Evolutionary conservation across 2,797 vertebrate genomes (phyloP).

Genomic region (Sebastes trivittatus): DNA sequence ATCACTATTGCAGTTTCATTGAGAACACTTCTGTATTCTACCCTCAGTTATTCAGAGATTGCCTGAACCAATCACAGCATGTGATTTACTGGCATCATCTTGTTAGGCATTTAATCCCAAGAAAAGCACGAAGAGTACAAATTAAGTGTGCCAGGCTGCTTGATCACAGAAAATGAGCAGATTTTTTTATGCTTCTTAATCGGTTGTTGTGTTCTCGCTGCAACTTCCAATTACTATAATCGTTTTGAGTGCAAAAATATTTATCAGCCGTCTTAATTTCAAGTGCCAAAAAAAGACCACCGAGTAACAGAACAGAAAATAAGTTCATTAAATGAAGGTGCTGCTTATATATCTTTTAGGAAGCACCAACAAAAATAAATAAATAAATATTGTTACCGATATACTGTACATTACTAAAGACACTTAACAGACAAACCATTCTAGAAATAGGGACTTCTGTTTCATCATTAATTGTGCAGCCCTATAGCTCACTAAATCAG

Average conservation of each 20-base stretch:
- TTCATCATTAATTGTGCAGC: conserved; percentile 45
- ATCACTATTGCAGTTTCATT: not conserved
- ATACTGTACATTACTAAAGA: not conserved
- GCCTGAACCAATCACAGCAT: not conserved
- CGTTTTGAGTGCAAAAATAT: not conserved
- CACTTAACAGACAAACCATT: not conserved
- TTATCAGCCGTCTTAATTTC: not conserved
- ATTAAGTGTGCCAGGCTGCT: not conserved
- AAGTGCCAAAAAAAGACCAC: not conserved
- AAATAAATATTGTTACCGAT: not conserved
- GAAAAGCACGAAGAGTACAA: not conserved
- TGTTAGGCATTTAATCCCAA: not conserved
- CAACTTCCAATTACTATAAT: not conserved
- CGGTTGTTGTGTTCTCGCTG: not conserved
- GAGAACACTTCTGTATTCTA: not conserved
- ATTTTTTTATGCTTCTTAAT: not conserved
- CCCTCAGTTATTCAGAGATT: not conserved
- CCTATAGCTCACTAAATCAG: conserved; percentile 15
- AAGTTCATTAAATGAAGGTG: not conserved
- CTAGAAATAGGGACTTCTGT: not conserved
- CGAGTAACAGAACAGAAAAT: not conserved
- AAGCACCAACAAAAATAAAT: not conserved
- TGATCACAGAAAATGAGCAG: not conserved
- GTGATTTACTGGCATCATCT: not conserved
- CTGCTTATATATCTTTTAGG: not conserved